phyloP scores from a whole-genome alignment of 2,113 vertebrate genomes.

The Cephalopterus ornatus region DNA sequence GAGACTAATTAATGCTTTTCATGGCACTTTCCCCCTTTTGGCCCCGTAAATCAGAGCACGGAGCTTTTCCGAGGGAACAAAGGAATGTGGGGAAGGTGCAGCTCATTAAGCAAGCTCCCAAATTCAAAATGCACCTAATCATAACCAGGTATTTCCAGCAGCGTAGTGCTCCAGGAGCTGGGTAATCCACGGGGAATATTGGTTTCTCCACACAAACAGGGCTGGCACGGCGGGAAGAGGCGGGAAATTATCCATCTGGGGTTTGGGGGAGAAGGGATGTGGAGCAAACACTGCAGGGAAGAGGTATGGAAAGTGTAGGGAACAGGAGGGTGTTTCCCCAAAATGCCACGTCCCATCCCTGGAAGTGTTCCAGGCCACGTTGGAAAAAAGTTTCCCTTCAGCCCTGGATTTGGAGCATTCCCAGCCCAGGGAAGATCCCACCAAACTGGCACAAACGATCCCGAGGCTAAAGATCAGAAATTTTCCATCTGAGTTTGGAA shows the following conservation, averaged over 20 bases:
- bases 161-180: not conserved
- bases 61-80: constrained; percentile 9
- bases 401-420: not conserved
- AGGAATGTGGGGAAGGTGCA: constrained; percentile 7
- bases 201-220: constrained; percentile 34
- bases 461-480: not conserved
- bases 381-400: not conserved
- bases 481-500: not conserved
- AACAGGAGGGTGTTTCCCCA: not conserved
- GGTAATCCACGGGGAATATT: not conserved
- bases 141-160: constrained; percentile 13
- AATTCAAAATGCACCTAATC: constrained; percentile 6
- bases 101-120: constrained; percentile 1
- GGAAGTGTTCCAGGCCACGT: not conserved
- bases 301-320: not conserved
- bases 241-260: constrained; percentile 28
- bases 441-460: not conserved
- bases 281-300: not conserved
- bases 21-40: constrained; percentile 36
- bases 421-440: not conserved
- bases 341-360: not conserved
- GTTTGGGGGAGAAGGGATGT: not conserved
- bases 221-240: not conserved
- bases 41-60: not conserved
- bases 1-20: constrained; percentile 55